A percentile compares a stretch with the other conserved stretches of the same genome.
These are phyloP conservation scores for Magallana angulata DNA, from an alignment of 1,140 invertebrate species.

Conservation along the genomic window DNA sequence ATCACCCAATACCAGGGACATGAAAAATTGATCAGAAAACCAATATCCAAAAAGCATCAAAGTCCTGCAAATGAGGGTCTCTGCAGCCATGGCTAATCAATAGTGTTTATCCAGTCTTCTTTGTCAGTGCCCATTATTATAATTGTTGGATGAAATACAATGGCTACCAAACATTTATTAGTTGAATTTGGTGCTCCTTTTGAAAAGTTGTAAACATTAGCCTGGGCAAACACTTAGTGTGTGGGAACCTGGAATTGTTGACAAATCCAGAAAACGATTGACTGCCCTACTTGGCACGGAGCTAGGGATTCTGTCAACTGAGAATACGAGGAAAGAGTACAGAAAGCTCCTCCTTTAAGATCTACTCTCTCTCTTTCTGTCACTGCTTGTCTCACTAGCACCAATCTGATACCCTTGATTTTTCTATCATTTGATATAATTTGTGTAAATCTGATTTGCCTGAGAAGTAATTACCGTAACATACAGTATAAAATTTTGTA, in stretches of 20 bases:
- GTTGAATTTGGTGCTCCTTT: background rate
- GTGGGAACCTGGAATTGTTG: background rate
- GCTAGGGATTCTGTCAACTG: background rate
- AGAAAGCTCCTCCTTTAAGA: too few relatives aligned
- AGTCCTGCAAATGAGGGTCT: slow-evolving; percentile 27
- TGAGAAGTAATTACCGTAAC: too few relatives aligned
- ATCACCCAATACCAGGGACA: slow-evolving; percentile 9
- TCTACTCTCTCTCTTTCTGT: too few relatives aligned
- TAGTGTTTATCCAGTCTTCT: slow-evolving; percentile 8
- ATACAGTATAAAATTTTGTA: too few relatives aligned
- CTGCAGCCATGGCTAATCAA: background rate
- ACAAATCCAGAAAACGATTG: background rate
- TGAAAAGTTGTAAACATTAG: background rate
- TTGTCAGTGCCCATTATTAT: background rate
- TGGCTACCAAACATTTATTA: slow-evolving; percentile 11
- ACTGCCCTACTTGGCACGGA: background rate
- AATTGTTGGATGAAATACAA: slow-evolving; percentile 32
- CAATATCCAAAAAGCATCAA: slow-evolving; percentile 36
- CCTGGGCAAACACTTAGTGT: background rate
- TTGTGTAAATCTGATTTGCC: too few relatives aligned
- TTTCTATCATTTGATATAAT: too few relatives aligned
- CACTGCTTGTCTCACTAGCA: too few relatives aligned
- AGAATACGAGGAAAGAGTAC: background rate
- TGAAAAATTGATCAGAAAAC: slow-evolving; percentile 34
- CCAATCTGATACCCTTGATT: too few relatives aligned